These are phyloP conservation scores for Watsonalla binaria DNA, from an alignment of 2,888 invertebrate species.

Conservation along the genomic window DNA sequence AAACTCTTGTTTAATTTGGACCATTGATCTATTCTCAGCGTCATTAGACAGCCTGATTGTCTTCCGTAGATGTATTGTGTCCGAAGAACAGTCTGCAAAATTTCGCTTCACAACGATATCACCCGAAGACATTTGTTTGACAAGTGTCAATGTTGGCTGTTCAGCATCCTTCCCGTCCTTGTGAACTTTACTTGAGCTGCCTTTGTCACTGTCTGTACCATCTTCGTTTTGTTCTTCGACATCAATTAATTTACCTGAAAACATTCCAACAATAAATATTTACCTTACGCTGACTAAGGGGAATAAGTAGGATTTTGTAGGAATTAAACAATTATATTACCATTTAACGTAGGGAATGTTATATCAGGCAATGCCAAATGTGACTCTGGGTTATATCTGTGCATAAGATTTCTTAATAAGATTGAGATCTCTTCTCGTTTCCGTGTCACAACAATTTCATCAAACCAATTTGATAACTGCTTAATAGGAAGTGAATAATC, in stretches of 20 bases:
- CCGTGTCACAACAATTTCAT: slow-evolving; percentile 87
- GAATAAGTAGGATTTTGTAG: not conserved
- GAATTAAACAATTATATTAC: slow-evolving; percentile 42
- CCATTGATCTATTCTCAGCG: slow-evolving; percentile 63
- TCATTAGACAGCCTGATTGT: slow-evolving; percentile 69
- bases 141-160: slow-evolving; percentile 57
- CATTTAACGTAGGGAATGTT: slow-evolving; percentile 87
- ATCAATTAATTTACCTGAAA: slow-evolving; percentile 80
- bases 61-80: slow-evolving; percentile 64
- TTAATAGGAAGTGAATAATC: slow-evolving; percentile 92
- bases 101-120: slow-evolving; percentile 67
- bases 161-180: slow-evolving; percentile 58
- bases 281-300: too few species aligned
- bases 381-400: slow-evolving; percentile 83
- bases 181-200: slow-evolving; percentile 43
- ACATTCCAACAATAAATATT: not conserved
- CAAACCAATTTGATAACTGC: slow-evolving; percentile 91
- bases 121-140: slow-evolving; percentile 66
- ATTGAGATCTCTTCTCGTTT: slow-evolving; percentile 93
- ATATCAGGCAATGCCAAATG: slow-evolving; percentile 84
- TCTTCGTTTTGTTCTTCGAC: slow-evolving; percentile 79
- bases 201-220: slow-evolving; percentile 71
- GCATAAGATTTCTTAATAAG: slow-evolving; percentile 86
- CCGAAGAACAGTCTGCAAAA: slow-evolving; percentile 55
- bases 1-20: slow-evolving; percentile 65